Base-by-base conservation (phyloP, 2,113 vertebrate species). In the Pagrus major region DNA sequence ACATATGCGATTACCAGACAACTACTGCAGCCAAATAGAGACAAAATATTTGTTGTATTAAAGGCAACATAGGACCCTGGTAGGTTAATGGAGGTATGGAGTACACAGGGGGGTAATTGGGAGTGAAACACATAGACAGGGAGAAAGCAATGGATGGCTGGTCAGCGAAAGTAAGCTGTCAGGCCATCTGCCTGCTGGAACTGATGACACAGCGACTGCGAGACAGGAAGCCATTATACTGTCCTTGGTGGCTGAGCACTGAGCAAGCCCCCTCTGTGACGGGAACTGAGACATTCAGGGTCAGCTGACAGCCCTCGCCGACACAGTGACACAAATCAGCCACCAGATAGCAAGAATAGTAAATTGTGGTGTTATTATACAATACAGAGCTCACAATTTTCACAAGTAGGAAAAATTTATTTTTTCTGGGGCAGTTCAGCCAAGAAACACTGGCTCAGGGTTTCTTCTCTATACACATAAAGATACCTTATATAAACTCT, bases 171-270 rank as follows among this genome's bases (percentile, higher is more conserved):
- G 86, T 81, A 85, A 89, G 83, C 80, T 18, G 64, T 80, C 76
- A 73, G 86, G 76, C 84, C 77, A 56, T 86, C 84, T 74, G 84
- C 81, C 82, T 66, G 82, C 71, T 70, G 83, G 82, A 93, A 87
- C 84, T 91, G 91, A 93, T 92, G 88, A 91, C 88, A 88, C 91
- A 92, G 91, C 87, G 63, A 79, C 85, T 55, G 69, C 9, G 66
- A 84, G 80, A 83, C 78, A 86, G 73, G 86, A 80, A 78, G 83
- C 84, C 82, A 88, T 92, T 85, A 87, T 79, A 37, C 76, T 80
- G 86, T 90, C 70, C 85, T 86, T 91, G 78, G 88, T 84, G 89
- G 73, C 71, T 66, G 82, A 85, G 76, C 78, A 75, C 65, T 16
- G 76, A 76, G 78, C 76, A 71, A 75, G 33, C 46, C 60, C 75